A percentile compares a stretch with the other conserved stretches of the same genome.
Conservation (phyloP, 2,113 vertebrate species). For the Tenebrosternarchus preto region DNA sequence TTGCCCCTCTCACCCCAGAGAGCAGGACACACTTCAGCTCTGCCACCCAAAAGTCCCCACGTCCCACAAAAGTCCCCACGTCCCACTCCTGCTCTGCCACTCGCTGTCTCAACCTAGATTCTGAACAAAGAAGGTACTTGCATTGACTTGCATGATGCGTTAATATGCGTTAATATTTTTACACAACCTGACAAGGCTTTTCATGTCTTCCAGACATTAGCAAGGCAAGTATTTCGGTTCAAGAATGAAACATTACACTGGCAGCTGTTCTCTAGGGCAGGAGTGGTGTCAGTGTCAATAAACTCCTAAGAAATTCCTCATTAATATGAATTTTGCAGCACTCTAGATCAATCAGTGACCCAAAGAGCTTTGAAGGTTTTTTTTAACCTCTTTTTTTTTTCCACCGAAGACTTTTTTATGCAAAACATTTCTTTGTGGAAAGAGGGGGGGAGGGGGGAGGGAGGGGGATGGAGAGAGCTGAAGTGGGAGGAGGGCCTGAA, state of each 20-base stretch:
- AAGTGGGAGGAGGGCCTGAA: conserved; percentile 3
- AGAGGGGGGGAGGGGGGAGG: conserved; percentile 7
- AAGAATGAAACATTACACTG: neutral
- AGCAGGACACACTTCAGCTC: too few relatives aligned
- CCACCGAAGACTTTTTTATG: conserved; percentile 41
- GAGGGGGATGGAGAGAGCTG: neutral
- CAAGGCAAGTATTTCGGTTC: neutral
- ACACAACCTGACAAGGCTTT: conserved; percentile 5
- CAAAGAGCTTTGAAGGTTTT: conserved; percentile 28
- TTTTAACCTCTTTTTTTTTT: neutral
- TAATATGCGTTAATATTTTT: neutral
- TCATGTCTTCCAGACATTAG: conserved; percentile 11
- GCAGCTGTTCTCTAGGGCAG: conserved; percentile 12
- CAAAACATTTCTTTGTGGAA: conserved; percentile 45
- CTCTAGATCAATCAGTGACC: conserved; percentile 40
- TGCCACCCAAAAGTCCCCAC: too few relatives aligned
- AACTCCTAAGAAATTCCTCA: conserved; percentile 19
- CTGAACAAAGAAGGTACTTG: conserved; percentile 21
- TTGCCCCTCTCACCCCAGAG: conserved; percentile 51
- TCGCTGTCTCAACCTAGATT: neutral
- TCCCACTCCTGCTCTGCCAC: neutral
- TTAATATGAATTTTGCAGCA: conserved; percentile 36
- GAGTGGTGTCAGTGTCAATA: neutral
- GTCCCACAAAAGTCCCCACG: too few relatives aligned
- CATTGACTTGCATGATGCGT: neutral